Evolutionary conservation across 2,113 vertebrate species (phyloP).

Genomic region (Campylomormyrus tamandua): DNA sequence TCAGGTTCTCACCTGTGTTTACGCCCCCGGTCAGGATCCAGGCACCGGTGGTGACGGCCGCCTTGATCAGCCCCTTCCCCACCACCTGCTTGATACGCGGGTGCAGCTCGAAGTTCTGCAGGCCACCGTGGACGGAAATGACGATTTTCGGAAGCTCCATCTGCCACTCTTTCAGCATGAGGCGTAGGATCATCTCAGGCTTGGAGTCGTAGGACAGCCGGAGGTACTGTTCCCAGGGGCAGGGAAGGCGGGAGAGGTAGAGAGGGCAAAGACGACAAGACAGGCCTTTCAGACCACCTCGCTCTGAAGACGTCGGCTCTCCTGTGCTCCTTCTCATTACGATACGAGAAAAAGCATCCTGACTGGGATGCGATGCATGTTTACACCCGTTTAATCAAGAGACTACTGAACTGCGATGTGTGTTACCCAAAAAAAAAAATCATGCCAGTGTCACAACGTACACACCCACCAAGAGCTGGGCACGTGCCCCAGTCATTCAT

Average conservation of each 20-base stretch:
- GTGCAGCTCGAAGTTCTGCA: constrained; percentile 97
- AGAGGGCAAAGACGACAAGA: neutral
- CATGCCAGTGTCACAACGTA: neutral
- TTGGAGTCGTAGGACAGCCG: constrained; percentile 85
- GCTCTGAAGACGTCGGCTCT: neutral
- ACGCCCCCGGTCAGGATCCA: constrained; percentile 98
- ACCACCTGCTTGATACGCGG: constrained; percentile 94
- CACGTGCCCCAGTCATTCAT: no score
- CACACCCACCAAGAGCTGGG: neutral
- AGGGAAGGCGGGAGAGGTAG: neutral
- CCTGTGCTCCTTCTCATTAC: neutral
- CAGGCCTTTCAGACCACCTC: neutral
- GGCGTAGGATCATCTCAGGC: constrained; percentile 85
- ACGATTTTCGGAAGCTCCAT: constrained; percentile 98
- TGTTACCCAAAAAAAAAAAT: neutral
- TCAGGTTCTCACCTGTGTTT: constrained; percentile 74
- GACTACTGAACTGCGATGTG: neutral
- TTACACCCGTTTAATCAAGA: neutral
- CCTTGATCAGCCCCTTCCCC: constrained; percentile 97
- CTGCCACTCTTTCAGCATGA: constrained; percentile 97
- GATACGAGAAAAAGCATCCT: neutral
- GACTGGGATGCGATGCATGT: neutral
- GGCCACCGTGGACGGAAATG: constrained; percentile 94
- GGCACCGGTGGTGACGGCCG: constrained; percentile 94
- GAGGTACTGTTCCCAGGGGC: constrained; percentile 69